A percentile compares a stretch with the other conserved stretches of the same genome.
These are phyloP conservation scores for Papio anubis DNA, from an alignment of 2,113 vertebrate genomes.

Conservation along the genomic window DNA sequence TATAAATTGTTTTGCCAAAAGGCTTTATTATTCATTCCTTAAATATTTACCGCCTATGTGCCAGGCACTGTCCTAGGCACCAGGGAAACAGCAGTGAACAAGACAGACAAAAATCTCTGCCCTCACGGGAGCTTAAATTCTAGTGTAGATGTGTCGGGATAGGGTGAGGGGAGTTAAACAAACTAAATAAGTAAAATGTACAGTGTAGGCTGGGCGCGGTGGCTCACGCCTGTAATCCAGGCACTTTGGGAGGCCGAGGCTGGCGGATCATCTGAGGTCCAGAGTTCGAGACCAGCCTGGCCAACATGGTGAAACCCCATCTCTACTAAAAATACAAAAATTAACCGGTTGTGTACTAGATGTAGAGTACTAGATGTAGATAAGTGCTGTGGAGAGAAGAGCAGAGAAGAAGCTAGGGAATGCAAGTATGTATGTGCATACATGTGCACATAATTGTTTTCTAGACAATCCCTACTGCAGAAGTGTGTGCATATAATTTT, in stretches of 20 bases:
- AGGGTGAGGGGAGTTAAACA: not conserved
- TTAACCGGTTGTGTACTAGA: not conserved
- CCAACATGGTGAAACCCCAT: no score
- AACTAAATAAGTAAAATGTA: not conserved
- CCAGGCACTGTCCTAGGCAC: not conserved
- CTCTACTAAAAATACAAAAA: no score
- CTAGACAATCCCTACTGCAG: not conserved
- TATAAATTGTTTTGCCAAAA: slow-evolving; percentile 13
- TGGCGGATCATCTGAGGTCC: no score
- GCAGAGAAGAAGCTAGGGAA: not conserved
- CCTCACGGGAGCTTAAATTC: not conserved
- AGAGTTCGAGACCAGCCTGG: no score
- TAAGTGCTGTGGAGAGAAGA: not conserved
- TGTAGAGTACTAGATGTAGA: not conserved
- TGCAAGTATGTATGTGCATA: not conserved
- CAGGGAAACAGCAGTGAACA: not conserved
- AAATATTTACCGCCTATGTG: not conserved
- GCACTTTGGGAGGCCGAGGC: no score
- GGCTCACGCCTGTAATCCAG: no score
- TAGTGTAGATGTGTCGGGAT: not conserved
- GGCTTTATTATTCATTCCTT: not conserved
- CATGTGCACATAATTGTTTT: not conserved
- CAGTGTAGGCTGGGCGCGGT: not conserved
- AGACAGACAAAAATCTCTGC: not conserved
- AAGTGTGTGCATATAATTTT: not conserved